A percentile compares a stretch with the other conserved stretches of the same genome.
Conservation (phyloP, 2,113 vertebrate species). For the Suricata suricatta region DNA sequence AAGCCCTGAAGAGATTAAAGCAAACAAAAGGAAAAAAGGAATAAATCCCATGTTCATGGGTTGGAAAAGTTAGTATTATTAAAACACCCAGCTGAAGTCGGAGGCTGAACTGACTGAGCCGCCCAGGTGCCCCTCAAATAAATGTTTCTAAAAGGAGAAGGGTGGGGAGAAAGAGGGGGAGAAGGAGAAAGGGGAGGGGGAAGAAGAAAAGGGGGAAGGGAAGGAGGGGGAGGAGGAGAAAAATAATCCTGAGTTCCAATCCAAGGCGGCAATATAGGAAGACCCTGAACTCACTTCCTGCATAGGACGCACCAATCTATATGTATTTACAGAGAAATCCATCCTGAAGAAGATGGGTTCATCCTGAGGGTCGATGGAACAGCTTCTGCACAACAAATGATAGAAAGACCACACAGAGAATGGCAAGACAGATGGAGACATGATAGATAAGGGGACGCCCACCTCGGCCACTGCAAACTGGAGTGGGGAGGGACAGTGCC, state of each 20-base stretch:
- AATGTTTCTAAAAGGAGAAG: neutral
- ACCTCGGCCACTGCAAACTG: neutral
- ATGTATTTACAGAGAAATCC: neutral
- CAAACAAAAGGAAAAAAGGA: neutral
- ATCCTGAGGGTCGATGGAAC: neutral
- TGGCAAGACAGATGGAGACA: neutral
- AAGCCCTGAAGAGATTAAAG: neutral
- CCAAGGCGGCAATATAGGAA: neutral
- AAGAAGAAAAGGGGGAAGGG: neutral
- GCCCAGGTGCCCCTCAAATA: neutral
- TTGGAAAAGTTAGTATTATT: neutral
- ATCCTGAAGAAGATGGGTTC: neutral
- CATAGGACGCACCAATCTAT: neutral
- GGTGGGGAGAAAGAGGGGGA: too few relatives aligned
- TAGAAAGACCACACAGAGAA: neutral
- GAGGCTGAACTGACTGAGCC: too few relatives aligned
- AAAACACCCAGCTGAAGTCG: neutral
- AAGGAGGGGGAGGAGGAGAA: neutral
- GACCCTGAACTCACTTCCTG: neutral
- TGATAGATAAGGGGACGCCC: neutral
- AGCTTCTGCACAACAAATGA: neutral
- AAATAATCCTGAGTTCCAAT: neutral
- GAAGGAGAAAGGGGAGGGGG: neutral
- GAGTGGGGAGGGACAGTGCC: neutral
- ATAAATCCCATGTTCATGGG: neutral